phyloP scores from a whole-genome alignment of 2,888 invertebrate genomes.

The Chymomyza fuscimana region DNA sequence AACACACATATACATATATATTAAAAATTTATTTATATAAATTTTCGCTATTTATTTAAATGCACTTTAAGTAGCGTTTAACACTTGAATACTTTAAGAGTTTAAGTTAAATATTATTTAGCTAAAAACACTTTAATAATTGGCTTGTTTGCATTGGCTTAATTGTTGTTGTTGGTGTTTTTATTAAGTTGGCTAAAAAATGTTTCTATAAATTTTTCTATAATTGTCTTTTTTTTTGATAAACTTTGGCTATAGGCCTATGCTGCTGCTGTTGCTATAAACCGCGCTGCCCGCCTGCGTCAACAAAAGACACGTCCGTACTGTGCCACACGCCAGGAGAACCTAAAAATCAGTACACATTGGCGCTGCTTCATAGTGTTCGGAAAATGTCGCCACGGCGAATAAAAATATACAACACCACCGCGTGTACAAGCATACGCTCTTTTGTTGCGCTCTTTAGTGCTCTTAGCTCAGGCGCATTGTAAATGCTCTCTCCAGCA shows the following conservation, averaged over 20 bases:
- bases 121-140: constrained; percentile 7
- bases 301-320: constrained; percentile 64
- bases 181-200: constrained; percentile 15
- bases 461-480: constrained; percentile 22
- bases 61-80: constrained; percentile 38
- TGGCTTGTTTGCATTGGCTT: constrained; percentile 2
- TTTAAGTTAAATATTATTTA: neutral
- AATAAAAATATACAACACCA: neutral
- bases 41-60: constrained; percentile 29
- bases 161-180: constrained; percentile 19
- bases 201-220: constrained; percentile 8
- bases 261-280: too few species aligned
- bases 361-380: constrained; percentile 23
- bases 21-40: neutral
- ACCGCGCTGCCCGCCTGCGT: too few species aligned
- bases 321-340: constrained; percentile 69
- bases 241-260: neutral
- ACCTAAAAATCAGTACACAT: constrained; percentile 75
- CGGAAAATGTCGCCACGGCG: constrained; percentile 26
- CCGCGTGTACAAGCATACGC: constrained; percentile 10
- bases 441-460: constrained; percentile 18
- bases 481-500: constrained; percentile 31
- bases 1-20: neutral
- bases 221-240: constrained; percentile 14
- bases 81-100: constrained; percentile 4